phyloP scores from a whole-genome alignment of 2,113 vertebrate species.

The Martes martes region DNA sequence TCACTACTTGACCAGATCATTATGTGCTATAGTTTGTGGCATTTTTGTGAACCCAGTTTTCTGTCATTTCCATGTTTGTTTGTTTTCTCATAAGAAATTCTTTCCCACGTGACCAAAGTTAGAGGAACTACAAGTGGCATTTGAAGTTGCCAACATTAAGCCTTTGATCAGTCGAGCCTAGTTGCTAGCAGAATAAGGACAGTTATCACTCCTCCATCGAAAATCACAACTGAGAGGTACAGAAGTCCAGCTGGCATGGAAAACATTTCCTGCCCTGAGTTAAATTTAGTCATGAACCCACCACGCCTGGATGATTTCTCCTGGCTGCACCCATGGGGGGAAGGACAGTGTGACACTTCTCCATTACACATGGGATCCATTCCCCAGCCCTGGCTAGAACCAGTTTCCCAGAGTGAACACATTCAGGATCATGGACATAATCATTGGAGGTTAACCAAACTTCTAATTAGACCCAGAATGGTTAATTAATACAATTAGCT shows the following conservation, averaged over 20 bases:
- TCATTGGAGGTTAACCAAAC: slow-evolving; percentile 69
- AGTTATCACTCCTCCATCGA: slow-evolving; percentile 30
- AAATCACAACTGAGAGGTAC: slow-evolving; percentile 65
- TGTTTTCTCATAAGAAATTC: slow-evolving; percentile 28
- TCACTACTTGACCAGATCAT: background rate
- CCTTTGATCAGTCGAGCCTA: slow-evolving; percentile 53
- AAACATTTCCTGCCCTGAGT: slow-evolving; percentile 65
- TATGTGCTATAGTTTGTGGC: background rate
- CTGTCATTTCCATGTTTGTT: slow-evolving; percentile 38
- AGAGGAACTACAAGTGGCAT: slow-evolving; percentile 43
- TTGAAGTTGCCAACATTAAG: slow-evolving; percentile 27
- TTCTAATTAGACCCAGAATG: slow-evolving; percentile 67
- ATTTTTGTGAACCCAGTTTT: background rate
- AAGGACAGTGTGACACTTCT: background rate
- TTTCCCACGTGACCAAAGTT: background rate
- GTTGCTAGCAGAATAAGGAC: slow-evolving; percentile 40
- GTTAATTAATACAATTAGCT: slow-evolving; percentile 68
- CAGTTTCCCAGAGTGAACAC: slow-evolving; percentile 58
- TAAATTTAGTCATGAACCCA: slow-evolving; percentile 59
- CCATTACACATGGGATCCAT: slow-evolving; percentile 17
- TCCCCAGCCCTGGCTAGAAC: slow-evolving; percentile 57
- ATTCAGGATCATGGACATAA: slow-evolving; percentile 57
- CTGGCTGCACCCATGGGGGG: fast-evolving
- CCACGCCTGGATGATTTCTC: background rate
- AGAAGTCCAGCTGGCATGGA: slow-evolving; percentile 64